These are phyloP conservation scores for Corynorhinus townsendii DNA, from an alignment of 2,113 vertebrate genomes.

Conservation along the genomic window DNA sequence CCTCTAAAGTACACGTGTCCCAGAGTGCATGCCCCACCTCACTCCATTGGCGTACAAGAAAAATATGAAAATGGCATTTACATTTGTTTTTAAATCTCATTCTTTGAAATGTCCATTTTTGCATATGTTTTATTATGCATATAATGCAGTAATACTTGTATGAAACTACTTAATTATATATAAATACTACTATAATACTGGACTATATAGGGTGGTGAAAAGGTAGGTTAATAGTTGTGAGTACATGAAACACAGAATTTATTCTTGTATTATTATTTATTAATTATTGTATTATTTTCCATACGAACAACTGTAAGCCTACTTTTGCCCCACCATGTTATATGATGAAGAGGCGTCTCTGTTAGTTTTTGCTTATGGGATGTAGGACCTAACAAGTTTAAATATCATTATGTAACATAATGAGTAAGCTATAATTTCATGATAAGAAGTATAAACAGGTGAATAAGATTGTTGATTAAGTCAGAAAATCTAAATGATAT, in stretches of 20 bases:
- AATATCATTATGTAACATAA: not conserved
- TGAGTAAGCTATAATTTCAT: not conserved
- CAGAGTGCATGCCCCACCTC: not conserved
- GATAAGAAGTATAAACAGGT: not conserved
- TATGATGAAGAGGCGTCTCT: not conserved
- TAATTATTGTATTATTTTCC: not conserved
- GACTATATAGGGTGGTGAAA: not conserved
- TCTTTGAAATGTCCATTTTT: not conserved
- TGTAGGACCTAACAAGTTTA: not conserved
- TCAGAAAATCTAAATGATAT: not conserved
- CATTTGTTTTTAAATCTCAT: not conserved
- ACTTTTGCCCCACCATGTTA: not conserved
- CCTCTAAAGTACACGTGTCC: not conserved
- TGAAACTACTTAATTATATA: not conserved
- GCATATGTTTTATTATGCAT: not conserved
- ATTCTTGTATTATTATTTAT: not conserved
- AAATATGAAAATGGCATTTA: not conserved
- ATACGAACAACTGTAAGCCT: not conserved
- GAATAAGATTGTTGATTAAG: not conserved
- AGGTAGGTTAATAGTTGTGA: not conserved
- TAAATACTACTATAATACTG: not conserved
- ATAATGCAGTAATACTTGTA: not conserved
- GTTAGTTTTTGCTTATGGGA: not conserved
- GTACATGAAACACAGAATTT: not conserved
- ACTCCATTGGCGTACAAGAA: not conserved